Conservation (phyloP, 1,140 invertebrate genomes). For the Leptinotarsa defecta region DNA sequence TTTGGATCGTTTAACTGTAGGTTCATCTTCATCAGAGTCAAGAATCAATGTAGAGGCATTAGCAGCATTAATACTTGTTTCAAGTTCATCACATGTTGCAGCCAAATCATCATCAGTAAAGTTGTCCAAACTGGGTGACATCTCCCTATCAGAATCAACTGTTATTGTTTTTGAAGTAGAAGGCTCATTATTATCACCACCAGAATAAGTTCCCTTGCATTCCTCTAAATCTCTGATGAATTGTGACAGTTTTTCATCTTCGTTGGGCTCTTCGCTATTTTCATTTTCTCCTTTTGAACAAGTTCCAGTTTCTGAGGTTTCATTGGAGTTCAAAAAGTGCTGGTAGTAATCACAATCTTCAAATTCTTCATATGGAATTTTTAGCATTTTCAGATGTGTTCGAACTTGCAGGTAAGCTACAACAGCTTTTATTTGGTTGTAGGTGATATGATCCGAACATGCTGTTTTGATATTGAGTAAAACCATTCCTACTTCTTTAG, state of each 20-base stretch:
- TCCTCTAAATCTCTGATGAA: slow-evolving; percentile 14
- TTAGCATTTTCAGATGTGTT: slow-evolving; percentile 36
- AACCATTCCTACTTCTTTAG: slow-evolving; percentile 25
- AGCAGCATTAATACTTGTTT: background rate
- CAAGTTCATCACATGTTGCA: slow-evolving; percentile 33
- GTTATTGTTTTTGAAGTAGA: slow-evolving; percentile 24
- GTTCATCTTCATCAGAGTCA: slow-evolving; percentile 16
- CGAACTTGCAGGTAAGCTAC: slow-evolving; percentile 42
- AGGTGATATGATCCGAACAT: slow-evolving; percentile 42
- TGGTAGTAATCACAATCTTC: slow-evolving; percentile 31
- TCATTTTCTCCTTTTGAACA: background rate
- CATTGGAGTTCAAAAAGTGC: background rate
- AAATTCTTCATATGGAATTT: slow-evolving; percentile 45
- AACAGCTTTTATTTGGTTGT: slow-evolving; percentile 42
- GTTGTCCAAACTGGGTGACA: slow-evolving; percentile 18
- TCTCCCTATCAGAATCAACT: slow-evolving; percentile 33
- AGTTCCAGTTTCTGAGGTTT: background rate
- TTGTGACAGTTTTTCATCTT: slow-evolving; percentile 8
- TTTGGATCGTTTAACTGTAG: slow-evolving; percentile 6
- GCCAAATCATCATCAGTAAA: slow-evolving; percentile 17
- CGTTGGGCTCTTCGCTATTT: slow-evolving; percentile 20
- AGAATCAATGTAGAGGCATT: slow-evolving; percentile 12
- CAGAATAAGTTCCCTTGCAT: slow-evolving; percentile 9
- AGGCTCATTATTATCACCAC: background rate
- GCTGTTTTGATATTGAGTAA: slow-evolving; percentile 31